A percentile compares a stretch with the other conserved stretches of the same genome.
phyloP scores from a whole-genome alignment of 2,113 vertebrate species.

The Gavia stellata region DNA sequence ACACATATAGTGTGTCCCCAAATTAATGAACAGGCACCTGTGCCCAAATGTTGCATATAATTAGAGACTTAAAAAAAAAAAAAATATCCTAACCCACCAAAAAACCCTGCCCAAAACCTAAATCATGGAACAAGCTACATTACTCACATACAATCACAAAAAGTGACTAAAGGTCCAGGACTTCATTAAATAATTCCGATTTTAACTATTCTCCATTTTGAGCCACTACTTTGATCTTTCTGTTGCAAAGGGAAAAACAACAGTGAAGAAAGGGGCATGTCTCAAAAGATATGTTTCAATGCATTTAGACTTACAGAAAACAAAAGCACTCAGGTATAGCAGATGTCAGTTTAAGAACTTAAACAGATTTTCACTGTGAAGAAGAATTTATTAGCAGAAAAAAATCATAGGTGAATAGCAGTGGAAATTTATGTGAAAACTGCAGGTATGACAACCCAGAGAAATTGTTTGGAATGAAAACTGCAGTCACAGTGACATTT shows the following conservation, averaged over 20 bases:
- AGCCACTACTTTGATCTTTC: neutral
- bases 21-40: neutral
- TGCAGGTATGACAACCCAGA: neutral
- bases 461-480: neutral
- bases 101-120: neutral
- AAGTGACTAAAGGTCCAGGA: neutral
- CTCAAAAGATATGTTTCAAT: neutral
- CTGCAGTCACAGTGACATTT: neutral
- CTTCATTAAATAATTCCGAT: neutral
- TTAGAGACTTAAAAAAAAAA: neutral
- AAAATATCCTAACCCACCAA: neutral
- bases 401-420: neutral
- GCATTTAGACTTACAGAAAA: neutral
- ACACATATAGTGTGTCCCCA: neutral
- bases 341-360: neutral
- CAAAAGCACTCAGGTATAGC: neutral
- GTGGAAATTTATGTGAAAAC: neutral
- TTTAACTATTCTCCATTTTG: neutral
- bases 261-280: neutral
- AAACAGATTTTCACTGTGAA: neutral
- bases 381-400: neutral
- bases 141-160: neutral
- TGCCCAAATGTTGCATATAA: neutral
- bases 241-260: neutral
- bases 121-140: neutral